These are phyloP conservation scores for Cheilosia pagana DNA, from an alignment of 2,888 invertebrate species.

Conservation along the genomic window DNA sequence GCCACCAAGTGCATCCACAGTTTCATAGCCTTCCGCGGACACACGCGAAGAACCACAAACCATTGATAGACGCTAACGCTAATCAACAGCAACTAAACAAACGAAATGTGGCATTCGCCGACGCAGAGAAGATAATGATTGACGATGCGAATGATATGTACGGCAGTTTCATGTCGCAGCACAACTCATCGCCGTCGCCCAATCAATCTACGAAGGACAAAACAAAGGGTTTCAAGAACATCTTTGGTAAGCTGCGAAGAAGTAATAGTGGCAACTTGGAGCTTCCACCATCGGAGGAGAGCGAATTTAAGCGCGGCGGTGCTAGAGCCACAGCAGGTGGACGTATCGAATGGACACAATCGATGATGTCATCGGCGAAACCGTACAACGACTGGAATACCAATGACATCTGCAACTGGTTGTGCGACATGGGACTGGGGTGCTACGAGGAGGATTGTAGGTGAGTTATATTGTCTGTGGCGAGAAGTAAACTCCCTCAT, in stretches of 20 bases:
- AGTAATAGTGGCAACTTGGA: constrained; percentile 89
- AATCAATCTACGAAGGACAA: constrained; percentile 83
- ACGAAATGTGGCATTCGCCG: constrained; percentile 84
- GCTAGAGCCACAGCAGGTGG: constrained; percentile 90
- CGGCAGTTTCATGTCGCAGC: constrained; percentile 83
- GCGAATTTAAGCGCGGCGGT: constrained; percentile 89
- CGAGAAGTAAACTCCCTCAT: too few relatives aligned
- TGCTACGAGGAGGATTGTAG: constrained; percentile 89
- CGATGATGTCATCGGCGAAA: constrained; percentile 82
- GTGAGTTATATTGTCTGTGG: constrained; percentile 77
- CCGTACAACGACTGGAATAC: constrained; percentile 92
- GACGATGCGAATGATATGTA: constrained; percentile 82
- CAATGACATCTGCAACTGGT: constrained; percentile 92
- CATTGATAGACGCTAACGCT: constrained; percentile 78
- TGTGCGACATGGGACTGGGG: constrained; percentile 87
- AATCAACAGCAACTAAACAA: constrained; percentile 76
- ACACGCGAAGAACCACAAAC: constrained; percentile 83
- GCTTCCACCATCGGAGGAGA: constrained; percentile 84
- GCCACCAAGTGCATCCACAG: constrained; percentile 90
- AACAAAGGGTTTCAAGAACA: constrained; percentile 86
- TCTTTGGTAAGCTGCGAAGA: constrained; percentile 88
- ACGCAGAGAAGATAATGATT: constrained; percentile 85
- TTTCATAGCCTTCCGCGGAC: constrained; percentile 92
- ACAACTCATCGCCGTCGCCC: constrained; percentile 83
- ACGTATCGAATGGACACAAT: constrained; percentile 86